phyloP scores from a whole-genome alignment of 1,140 invertebrate species.

The Aphelinus atriplicis region DNA sequence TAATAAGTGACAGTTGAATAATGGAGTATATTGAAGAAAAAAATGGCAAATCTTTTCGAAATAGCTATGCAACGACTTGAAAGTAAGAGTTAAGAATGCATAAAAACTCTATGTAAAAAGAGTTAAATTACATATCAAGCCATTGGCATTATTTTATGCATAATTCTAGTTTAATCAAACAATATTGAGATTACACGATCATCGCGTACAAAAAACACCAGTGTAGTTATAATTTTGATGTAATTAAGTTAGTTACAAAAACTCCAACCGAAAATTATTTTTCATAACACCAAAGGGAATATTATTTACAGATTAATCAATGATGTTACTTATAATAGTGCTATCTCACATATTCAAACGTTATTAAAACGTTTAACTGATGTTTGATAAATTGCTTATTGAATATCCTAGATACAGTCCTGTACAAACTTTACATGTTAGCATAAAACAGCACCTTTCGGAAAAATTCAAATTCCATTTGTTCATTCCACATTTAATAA shows the following conservation, averaged over 20 bases:
- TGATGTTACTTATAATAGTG: constrained; percentile 2
- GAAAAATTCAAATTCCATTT: background rate
- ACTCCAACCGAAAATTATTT: background rate
- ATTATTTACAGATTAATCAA: constrained; percentile 27
- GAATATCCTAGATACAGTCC: constrained; percentile 10
- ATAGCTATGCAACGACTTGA: no score
- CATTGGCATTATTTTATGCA: no score
- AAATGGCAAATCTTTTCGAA: no score
- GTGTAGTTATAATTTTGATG: background rate
- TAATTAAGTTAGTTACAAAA: background rate
- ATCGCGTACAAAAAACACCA: background rate
- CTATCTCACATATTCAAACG: constrained; percentile 2
- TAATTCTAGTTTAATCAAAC: background rate
- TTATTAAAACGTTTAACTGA: background rate
- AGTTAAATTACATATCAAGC: no score
- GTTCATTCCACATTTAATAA: background rate
- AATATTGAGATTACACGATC: background rate
- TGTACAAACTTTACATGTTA: constrained; percentile 35
- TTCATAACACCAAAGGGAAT: constrained; percentile 1
- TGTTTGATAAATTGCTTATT: background rate
- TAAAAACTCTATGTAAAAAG: no score
- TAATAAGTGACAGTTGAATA: no score
- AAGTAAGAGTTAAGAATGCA: no score
- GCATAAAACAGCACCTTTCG: constrained; percentile 21
- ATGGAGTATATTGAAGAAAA: no score